A percentile compares a stretch with the other conserved stretches of the same genome.
phyloP scores from a whole-genome alignment of 2,797 vertebrate genomes.

The Masticophis lateralis region DNA sequence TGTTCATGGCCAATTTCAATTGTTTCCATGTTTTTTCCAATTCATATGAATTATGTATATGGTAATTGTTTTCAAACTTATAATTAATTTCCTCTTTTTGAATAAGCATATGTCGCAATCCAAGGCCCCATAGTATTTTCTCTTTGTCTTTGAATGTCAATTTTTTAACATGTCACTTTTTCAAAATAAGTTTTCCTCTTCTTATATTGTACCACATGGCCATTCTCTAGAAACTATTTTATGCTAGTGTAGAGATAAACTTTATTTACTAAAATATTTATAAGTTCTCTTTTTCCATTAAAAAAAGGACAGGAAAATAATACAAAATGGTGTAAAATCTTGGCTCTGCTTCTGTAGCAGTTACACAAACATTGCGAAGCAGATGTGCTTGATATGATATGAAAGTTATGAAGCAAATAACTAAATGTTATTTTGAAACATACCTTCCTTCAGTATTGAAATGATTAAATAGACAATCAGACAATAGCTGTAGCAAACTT shows the following conservation, averaged over 20 bases:
- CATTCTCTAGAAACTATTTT: background rate
- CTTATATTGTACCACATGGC: background rate
- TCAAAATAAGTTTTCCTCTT: background rate
- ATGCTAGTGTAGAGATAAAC: background rate
- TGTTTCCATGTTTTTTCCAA: background rate
- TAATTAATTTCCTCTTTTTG: background rate
- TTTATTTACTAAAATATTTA: background rate
- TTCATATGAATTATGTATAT: background rate
- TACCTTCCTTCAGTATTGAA: background rate
- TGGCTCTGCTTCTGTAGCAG: background rate
- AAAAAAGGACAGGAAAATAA: background rate
- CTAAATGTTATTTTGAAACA: background rate
- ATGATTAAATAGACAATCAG: background rate
- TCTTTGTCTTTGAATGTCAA: background rate
- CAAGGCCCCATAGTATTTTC: background rate
- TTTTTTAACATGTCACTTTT: background rate
- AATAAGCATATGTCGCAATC: background rate
- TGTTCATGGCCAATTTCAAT: background rate
- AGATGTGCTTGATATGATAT: background rate
- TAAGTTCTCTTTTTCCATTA: background rate
- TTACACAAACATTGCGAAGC: background rate
- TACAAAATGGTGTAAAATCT: background rate
- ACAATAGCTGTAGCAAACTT: background rate
- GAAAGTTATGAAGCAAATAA: background rate
- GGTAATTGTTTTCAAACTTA: background rate